These are phyloP conservation scores for Campaea margaritaria DNA, from an alignment of 2,888 invertebrate genomes.

Conservation along the genomic window DNA sequence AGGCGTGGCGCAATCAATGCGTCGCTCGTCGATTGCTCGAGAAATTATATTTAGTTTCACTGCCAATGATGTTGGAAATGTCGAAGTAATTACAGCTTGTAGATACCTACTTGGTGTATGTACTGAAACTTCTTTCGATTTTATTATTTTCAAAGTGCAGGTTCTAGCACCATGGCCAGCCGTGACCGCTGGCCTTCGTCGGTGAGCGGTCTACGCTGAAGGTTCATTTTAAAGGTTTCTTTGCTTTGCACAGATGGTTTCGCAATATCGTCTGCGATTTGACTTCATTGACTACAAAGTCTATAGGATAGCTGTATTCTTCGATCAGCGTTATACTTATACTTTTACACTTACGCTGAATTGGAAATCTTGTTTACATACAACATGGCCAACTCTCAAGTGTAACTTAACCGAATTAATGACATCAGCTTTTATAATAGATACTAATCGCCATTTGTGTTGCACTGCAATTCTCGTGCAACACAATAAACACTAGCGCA, in stretches of 20 bases:
- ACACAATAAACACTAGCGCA: background rate
- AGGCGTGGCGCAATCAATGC: conserved; percentile 34
- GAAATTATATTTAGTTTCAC: conserved; percentile 34
- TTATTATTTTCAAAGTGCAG: conserved; percentile 41
- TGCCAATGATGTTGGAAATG: conserved; percentile 28
- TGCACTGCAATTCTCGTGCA: background rate
- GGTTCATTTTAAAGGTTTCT: conserved; percentile 66
- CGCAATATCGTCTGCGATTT: conserved; percentile 59
- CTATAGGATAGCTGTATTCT: no score
- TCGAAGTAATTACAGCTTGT: conserved; percentile 15
- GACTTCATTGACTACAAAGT: conserved; percentile 37
- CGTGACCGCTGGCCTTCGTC: conserved; percentile 77
- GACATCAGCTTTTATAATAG: conserved; percentile 1
- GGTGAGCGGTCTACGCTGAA: conserved; percentile 72
- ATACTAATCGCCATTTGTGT: no score
- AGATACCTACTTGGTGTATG: conserved; percentile 14
- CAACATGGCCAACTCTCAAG: no score
- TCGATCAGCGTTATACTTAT: no score
- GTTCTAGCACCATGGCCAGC: conserved; percentile 73
- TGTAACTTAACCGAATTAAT: background rate
- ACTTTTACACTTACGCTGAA: no score
- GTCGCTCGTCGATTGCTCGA: conserved; percentile 19
- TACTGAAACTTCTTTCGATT: conserved; percentile 15
- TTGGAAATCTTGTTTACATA: no score
- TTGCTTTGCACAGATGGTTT: conserved; percentile 57